Base-by-base conservation (phyloP, 2,888 invertebrate genomes). In the Drosophila putrida region DNA sequence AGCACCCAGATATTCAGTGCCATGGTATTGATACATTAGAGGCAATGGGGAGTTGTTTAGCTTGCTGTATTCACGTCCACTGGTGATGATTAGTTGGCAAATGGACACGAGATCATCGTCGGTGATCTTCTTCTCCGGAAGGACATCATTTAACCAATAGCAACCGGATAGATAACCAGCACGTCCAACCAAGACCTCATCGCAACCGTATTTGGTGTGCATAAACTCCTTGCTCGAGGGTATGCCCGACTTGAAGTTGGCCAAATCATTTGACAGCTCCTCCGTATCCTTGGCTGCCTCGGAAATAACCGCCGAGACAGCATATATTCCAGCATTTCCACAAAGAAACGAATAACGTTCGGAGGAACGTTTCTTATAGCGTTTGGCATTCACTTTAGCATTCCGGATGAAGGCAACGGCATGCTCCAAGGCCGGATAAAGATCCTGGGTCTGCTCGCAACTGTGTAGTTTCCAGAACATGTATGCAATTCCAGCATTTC, bases 101-200 rank as follows among this genome's bases (percentile, higher is more conserved):
- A 97, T 93, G 65, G 94, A 94, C 4, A 94, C 91, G 70, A 95
- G 94, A 65, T 94, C 93, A 20, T 93, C 93, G 58, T 92, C 90
- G 1, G 90, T 78, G 31, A 93, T 89, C 55, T 89, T 91, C 60
- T 90, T 89, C 35, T 91, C 88, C 5, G 82, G 80, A 46, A 93
- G 64, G 0, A 91, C 80, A 65, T 92, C 90, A 76, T 93, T 93
- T 33, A 98, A 90, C 95, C 96, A 96, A 31, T 96, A 91, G 5
- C 95, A 95, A 5, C 97, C 97, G 76, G 95, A 95, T 0, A 98
- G 90, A 84, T 96, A 97, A 0, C 97, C 98, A 44, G 97, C 95
- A 71, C 97, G 94, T 0, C 98, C 98, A 0, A 97, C 96, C 85
- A 98, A 95, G 25, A 97, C 93, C 91, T 98, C 98, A 92, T 98